Evolutionary conservation across 2,797 vertebrate species (phyloP), one percentile per base, ranked within the genome.

Genomic region (Argyrosomus regius): DNA sequence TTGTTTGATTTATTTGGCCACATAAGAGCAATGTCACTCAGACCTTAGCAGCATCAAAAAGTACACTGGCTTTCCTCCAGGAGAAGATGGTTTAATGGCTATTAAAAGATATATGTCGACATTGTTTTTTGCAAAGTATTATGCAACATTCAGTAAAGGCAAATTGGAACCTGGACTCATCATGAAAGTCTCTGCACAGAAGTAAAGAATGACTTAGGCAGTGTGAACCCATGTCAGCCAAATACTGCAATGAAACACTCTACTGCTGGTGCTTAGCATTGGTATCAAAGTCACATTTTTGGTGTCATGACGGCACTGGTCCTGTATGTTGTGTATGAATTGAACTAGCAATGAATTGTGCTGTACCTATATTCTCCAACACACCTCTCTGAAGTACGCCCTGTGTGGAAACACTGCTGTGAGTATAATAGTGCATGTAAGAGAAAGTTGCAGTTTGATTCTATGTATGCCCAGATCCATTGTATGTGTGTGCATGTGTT

Each of bases 401-500:
- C 45, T 52, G 57, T 68, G 68, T 62, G 35, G 49, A 74, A 18
- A 75, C 48, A 71, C 49, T 58, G 54, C 53, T 59, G 17, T 20
- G 7, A 61, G 56, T 67, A 68, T 58, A 72, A 64, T 63, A 63
- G 66, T 62, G 66, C 49, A 75, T 72, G 20, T 14, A 48, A 69
- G 57, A 79, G 20, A 77, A 75, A 64, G 49, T 61, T 75, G 57
- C 1, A 1, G 41, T 56, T 63, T 70, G 46, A 61, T 16, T 88
- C 65, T 66, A 92, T 93, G 92, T 89, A 93, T 52, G 46, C 17
- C 39, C 28, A 49, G 54, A 57, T 75, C 35, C 48, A 31, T 71
- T 79, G 61, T 50, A 31, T 76, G 35, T 46, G n/a, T 72, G 28
- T 72, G 62, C 80, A 62, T 80, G 52, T 72, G 41, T 77, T 63